phyloP scores from a whole-genome alignment of 2,888 invertebrate genomes.

The Polydrusus tereticollis region DNA sequence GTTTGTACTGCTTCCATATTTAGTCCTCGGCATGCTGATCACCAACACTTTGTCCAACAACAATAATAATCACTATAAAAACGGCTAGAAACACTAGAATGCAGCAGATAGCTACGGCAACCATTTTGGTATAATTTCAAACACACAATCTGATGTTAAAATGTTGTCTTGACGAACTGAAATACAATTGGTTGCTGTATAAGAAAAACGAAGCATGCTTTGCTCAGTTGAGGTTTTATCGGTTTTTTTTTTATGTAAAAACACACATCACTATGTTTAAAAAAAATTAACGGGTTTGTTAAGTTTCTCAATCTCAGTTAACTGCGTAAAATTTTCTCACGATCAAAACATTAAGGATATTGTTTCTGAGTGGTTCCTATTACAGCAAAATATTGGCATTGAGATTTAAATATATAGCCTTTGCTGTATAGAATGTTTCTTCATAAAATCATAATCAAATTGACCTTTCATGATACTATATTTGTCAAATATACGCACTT shows the following conservation, averaged over 20 bases:
- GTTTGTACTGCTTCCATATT: constrained; percentile 4
- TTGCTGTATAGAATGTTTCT: background rate
- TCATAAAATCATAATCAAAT: background rate
- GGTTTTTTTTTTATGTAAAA: background rate
- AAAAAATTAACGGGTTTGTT: background rate
- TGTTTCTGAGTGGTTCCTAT: constrained; percentile 4
- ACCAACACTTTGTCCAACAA: constrained; percentile 83
- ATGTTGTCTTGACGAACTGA: background rate
- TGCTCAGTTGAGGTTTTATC: background rate
- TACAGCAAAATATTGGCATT: background rate
- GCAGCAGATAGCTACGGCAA: constrained; percentile 87
- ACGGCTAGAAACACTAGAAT: constrained; percentile 84
- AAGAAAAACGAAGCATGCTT: constrained; percentile 12
- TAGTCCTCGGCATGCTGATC: constrained; percentile 56
- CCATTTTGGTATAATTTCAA: constrained; percentile 69
- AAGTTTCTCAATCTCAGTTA: no score
- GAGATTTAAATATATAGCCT: background rate
- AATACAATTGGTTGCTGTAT: background rate
- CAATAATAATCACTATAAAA: constrained; percentile 86
- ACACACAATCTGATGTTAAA: constrained; percentile 11
- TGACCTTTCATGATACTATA: constrained; percentile 8
- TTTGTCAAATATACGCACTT: background rate
- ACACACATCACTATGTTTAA: background rate
- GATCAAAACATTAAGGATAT: background rate
- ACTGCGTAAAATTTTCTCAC: no score